Evolutionary conservation across 2,797 vertebrate genomes (phyloP), one percentile per base, ranked within the genome.

Genomic region (Enteromius fasciolatus): DNA sequence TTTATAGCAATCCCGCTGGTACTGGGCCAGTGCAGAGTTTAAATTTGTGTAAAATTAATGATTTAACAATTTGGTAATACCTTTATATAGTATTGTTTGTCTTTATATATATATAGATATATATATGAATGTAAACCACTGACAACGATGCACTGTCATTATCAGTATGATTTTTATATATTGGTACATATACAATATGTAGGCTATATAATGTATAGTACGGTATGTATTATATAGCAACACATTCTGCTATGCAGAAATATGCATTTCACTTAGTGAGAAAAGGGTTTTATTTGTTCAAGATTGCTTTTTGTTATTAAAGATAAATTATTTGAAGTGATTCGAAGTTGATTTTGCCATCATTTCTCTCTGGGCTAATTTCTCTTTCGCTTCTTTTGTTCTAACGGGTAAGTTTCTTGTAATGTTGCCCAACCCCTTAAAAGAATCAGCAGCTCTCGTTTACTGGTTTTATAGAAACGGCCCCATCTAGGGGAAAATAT

Each of bases 201-300:
- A 36, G 57, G 6, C 31, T 63, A 20, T 33, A 36, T n/a, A 17
- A 72, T 61, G 18, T 23, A 68, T 75, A 68, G 11, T 44, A 44
- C 44, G 3, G 41, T 46, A 20, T 82, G 23, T 18, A 75, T 82
- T 75, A 36, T 44, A 67, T 67, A 12, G 0, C 12, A 41, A 46
- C 44, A 10, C 89, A 94, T 92, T 96, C 95, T 96, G 95, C 95
- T 89, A 76, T 92, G 95, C 94, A 96, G 95, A 95, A 82, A 87
- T 72, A 91, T 87, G 87, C 92, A 92, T 91, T 92, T 82, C 80
- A 82, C 52, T 4, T 4, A 44, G 23, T 57, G 18, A 67, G 36
- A 18, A 46, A 92, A 91, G 88, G 83, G 9, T 33, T 76, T 94
- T 93, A 7, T 36, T 50, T 67, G 18, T 64, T 54, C 25, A 41